Evolutionary conservation across 2,113 vertebrate genomes (phyloP), one percentile per base, ranked within the genome.

Genomic region (Uropsilus gracilis): DNA sequence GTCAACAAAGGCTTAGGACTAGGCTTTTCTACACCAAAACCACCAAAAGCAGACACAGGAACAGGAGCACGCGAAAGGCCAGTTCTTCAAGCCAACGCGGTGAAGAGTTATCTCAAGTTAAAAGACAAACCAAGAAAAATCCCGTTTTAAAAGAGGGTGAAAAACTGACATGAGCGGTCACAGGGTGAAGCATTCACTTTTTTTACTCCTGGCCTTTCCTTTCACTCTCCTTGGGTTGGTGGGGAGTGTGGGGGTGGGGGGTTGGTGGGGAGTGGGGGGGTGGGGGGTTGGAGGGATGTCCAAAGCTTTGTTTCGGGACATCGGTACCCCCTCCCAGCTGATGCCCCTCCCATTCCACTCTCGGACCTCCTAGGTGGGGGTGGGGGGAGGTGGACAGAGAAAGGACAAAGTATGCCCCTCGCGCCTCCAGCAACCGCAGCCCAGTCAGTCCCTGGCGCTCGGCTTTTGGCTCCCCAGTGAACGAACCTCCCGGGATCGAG

Each of bases 1-100:
- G 84, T 78, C 95, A 80, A 97, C 97, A 97, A 97, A 96, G 97
- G 75, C 75, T 26, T 12, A 68, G 82, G 77, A 90, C 66, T 73
- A 48, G 82, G 34, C 50, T 66, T 61, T 68, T 55, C 69, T 93
- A 78, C 12, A 28, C 59, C 84, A 50, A 87, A 87, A 73, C 42
- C 87, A 84, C 61, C 75, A 44, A 86, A 64, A 7, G 17, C 5
- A 1, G 57, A 48, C 72, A 64, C 63, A 22, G 5, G 71, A 53
- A 93, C 64, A 57, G 3, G 63, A 20, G n/a, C 44, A 87, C 30
- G 26, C 4, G 46, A 55, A 85, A 50, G 86, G 28, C 17, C 32
- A 42, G 77, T 85, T 85, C 72, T 95, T 66, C 24, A 75, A 76
- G 78, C 24, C 77, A 32, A 72, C 24, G 39, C 53, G 37, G 42